phyloP scores from a whole-genome alignment of 2,113 vertebrate genomes.

The Phainopepla nitens region DNA sequence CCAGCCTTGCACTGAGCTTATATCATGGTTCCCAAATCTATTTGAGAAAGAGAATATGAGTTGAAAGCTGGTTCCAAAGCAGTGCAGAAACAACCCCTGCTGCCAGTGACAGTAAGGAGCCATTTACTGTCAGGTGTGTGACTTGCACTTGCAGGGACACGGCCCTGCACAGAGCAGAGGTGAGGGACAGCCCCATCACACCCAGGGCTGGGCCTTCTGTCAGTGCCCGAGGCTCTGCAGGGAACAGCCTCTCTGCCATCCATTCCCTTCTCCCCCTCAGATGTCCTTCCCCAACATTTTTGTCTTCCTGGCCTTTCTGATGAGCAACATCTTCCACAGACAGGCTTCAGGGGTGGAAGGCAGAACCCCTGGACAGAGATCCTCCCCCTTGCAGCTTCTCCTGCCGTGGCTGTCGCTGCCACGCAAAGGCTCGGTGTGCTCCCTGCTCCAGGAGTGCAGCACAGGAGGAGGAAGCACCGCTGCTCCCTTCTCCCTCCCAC shows the following conservation, averaged over 20 bases:
- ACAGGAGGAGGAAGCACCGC: not conserved
- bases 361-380: not conserved
- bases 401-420: fast-evolving
- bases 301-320: not conserved
- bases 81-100: not conserved
- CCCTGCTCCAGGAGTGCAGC: not conserved
- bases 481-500: not conserved
- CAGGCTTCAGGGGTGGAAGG: not conserved
- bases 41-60: not conserved
- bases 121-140: not conserved
- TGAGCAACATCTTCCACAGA: not conserved
- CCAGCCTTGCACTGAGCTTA: not conserved
- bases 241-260: not conserved
- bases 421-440: fast-evolving
- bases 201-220: not conserved
- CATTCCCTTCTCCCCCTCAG: not conserved
- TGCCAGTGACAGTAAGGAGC: not conserved
- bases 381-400: too few relatives aligned
- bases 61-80: not conserved
- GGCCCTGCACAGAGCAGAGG: not conserved
- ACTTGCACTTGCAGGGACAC: not conserved
- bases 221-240: fast-evolving
- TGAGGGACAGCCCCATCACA: not conserved
- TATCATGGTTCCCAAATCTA: not conserved
- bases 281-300: not conserved